phyloP scores from a whole-genome alignment of 2,888 invertebrate genomes.

The Fragum sueziense region DNA sequence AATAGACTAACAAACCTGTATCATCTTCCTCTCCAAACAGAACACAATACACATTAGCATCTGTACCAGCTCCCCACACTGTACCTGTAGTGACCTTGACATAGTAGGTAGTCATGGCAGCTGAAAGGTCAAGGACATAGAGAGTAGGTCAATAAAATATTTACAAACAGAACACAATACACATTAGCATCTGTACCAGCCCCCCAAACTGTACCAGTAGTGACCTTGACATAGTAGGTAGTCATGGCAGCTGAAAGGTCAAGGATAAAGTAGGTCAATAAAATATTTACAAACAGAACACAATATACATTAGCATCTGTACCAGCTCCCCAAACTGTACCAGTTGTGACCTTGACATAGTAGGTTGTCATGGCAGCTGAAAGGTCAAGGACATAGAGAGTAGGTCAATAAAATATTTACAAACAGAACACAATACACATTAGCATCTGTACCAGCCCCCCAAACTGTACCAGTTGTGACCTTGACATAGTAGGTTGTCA shows the following conservation, averaged over 20 bases:
- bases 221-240: constrained; percentile 81
- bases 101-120: constrained; percentile 80
- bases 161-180: constrained; percentile 79
- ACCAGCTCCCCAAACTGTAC: constrained; percentile 80
- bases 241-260: constrained; percentile 79
- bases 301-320: constrained; percentile 82
- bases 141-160: too few relatives aligned
- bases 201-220: constrained; percentile 79
- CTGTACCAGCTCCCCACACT: constrained; percentile 80
- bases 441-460: constrained; percentile 82
- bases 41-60: constrained; percentile 81
- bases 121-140: constrained; percentile 62
- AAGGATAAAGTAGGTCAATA: too few relatives aligned
- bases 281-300: constrained; percentile 79
- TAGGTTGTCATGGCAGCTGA: constrained; percentile 81
- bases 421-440: constrained; percentile 79
- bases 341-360: constrained; percentile 80
- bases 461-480: constrained; percentile 80
- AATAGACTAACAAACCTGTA: constrained; percentile 73
- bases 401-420: too few relatives aligned
- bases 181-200: constrained; percentile 83
- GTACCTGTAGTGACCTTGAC: constrained; percentile 80
- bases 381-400: constrained; percentile 33
- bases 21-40: constrained; percentile 80
- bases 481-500: constrained; percentile 81